A percentile compares a stretch with the other conserved stretches of the same genome.
Conservation (phyloP, 2,113 vertebrate species). For the Phylloscopus trochilus region DNA sequence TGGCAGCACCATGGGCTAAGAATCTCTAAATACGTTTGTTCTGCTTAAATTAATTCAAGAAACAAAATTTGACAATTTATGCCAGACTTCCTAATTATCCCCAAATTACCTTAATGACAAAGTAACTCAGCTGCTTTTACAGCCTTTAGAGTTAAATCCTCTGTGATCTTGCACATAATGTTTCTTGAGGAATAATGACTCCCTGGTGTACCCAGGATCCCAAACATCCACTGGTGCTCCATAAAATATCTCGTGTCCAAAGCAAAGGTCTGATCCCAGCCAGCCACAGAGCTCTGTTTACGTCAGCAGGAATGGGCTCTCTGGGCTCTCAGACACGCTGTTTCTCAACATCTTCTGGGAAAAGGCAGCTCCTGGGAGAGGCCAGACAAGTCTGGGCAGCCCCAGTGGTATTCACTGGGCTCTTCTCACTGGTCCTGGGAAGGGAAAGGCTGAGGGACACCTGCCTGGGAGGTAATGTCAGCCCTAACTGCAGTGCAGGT, state of each 20-base stretch:
- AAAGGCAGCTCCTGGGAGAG: not conserved
- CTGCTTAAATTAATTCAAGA: not conserved
- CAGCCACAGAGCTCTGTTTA: not conserved
- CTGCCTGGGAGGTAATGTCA: not conserved
- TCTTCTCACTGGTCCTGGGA: not conserved
- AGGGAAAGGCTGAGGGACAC: not conserved
- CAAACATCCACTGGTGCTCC: not conserved
- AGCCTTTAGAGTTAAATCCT: not conserved
- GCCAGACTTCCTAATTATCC: not conserved
- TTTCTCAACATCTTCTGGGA: not conserved
- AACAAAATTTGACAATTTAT: not conserved
- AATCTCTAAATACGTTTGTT: not conserved
- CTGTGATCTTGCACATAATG: rapidly evolving
- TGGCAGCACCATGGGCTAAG: not conserved
- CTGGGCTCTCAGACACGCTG: not conserved
- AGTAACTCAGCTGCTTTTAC: not conserved
- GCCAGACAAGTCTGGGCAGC: not conserved
- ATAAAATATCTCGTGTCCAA: not conserved
- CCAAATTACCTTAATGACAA: not conserved
- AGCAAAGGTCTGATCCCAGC: not conserved
- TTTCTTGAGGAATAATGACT: not conserved
- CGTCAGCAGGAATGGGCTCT: not conserved
- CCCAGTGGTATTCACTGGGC: rapidly evolving
- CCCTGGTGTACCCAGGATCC: not conserved
- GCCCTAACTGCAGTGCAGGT: not conserved